phyloP scores from a whole-genome alignment of 2,113 vertebrate genomes.

The Otis tarda region DNA sequence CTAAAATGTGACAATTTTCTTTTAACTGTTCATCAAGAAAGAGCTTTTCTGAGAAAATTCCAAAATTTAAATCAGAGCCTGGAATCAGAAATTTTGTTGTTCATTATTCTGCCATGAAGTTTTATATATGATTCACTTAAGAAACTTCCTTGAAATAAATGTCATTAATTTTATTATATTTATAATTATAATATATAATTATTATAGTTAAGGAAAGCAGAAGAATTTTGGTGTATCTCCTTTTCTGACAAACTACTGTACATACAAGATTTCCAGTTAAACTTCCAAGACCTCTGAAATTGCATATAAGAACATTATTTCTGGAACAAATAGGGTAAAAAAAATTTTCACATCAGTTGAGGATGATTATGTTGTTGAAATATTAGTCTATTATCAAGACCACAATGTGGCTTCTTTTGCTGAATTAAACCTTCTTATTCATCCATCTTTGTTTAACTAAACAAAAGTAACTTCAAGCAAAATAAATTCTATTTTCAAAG shows the following conservation, averaged over 20 bases:
- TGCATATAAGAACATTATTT: background rate
- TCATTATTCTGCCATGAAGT: background rate
- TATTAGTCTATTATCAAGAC: background rate
- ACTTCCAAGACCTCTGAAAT: background rate
- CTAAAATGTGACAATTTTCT: background rate
- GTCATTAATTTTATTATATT: background rate
- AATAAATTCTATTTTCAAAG: background rate
- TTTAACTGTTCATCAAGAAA: background rate
- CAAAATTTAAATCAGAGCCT: background rate
- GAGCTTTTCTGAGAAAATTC: background rate
- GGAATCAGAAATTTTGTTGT: background rate
- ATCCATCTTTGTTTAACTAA: background rate
- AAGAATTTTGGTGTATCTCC: background rate
- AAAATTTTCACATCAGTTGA: background rate
- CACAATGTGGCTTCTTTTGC: background rate
- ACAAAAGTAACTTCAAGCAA: background rate
- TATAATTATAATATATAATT: background rate
- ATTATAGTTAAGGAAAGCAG: background rate
- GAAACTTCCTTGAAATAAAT: background rate
- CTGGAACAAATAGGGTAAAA: background rate
- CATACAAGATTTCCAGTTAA: background rate
- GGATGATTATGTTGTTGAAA: background rate
- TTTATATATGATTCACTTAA: background rate
- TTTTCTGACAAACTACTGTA: background rate
- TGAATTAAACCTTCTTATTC: background rate